Base-by-base conservation (phyloP, 2,113 vertebrate species). In the Fukomys damarensis region DNA sequence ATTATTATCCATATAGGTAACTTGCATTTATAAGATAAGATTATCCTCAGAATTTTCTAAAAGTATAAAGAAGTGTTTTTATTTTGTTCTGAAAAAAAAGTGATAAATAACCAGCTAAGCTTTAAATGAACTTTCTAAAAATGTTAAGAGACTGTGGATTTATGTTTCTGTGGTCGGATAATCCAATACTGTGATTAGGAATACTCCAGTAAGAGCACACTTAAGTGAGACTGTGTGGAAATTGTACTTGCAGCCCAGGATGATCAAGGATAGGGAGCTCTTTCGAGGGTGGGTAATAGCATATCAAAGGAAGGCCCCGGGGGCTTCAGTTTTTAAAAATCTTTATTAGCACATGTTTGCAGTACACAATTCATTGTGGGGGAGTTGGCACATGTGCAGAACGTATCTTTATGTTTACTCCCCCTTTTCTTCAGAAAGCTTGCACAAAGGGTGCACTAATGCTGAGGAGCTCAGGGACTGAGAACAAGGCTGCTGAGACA, bases 61-160 rank as follows among this genome's bases (percentile, higher is more conserved):
- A 83, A 95, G 38, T n/a, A 68, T 83, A 14, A 93, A 72, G 38
- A 95, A 89, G 14, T 90, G 16, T 28, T 49, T 54, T 65, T 85
- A 38, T 84, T 63, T 74, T 61, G 41, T 49, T 76, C 76, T 82
- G 35, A 91, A 94, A 20, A 20, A 76, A 88, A 26, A 14, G 68
- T 81, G 16, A 86, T 68, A 54, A 93, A 89, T 82, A 86, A n/a
- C 7, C 13, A 89, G 16, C 12, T 85, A 80, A 87, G 2, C 24
- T 61, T 91, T 72, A 94, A 58, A 4, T 30, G 81, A 84, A 82
- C 52, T 82, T 82, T 46, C 89, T 82, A 88, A 86, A 92, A 70
- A 56, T n/a, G 6, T 89, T 88, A 88, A 87, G 89, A 90, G 41
- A 52, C 56, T 38, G 26, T 16, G 13, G 80, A 61, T 61, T 86